Base-by-base conservation (phyloP, 2,797 vertebrate species). In the Smutsia gigantea region DNA sequence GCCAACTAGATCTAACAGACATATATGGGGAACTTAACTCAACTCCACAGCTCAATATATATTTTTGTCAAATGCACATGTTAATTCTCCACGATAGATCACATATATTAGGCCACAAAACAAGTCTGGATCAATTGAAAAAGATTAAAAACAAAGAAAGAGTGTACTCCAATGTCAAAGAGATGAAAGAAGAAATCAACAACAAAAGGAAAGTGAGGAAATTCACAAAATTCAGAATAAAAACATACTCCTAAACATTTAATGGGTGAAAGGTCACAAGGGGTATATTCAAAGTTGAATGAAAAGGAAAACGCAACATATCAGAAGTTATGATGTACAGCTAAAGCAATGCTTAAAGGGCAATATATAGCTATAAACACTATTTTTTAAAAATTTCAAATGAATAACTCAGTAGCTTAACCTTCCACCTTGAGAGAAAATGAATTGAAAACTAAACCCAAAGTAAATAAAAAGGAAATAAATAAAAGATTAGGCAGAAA, bases 381-480 rank as follows among this genome's bases (percentile, higher is more conserved):
- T 29, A 51, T 25, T 37, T 25, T 39, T 13, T 42, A 74, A 87
- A 71, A 46, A 31, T 7, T 77, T 77, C 61, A 77, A 51, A 66
- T 55, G 46, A 85, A 66, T 53, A 37, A 66, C 13, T 3, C 74
- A 78, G 68, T 68, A 66, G 25, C 21, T 12, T 85, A 64, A 57
- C 29, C 27, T 27, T 39, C 8, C 39, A 72, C n/a, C 81, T 66
- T 75, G 63, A 9, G 57, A 75, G 46, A 77, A 96, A 90, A 93
- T 39, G 23, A 87, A 90, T 25, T 49, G 34, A 95, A 82, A 82
- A 64, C n/a, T 46, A 85, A 94, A 85, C 29, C 42, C 53, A 79
- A 79, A 93, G 13, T 23, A 92, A 94, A 37, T n/a, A 92, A 25
- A 88, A 77, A 72, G 39, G 19, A 46, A 87, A 87, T 91, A 86